Conservation (phyloP, 2,888 invertebrate species). For the Enchytraeus crypticus region DNA sequence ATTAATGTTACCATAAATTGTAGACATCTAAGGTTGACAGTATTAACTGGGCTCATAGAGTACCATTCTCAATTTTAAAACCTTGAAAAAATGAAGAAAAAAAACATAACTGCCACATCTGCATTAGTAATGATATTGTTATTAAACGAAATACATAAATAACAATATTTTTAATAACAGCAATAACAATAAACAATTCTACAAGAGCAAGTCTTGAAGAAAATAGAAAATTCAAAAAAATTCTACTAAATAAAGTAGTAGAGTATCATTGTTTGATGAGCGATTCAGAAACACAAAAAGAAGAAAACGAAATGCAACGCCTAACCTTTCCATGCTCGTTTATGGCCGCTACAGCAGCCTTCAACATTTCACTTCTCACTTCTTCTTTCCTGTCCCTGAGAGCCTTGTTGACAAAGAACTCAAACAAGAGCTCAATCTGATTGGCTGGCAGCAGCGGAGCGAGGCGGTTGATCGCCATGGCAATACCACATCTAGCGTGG, state of each 20-base stretch:
- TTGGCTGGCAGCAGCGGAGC: conserved; percentile 64
- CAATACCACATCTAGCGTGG: conserved; percentile 80
- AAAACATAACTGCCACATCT: too few species aligned
- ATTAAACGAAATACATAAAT: too few species aligned
- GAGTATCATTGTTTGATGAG: background rate
- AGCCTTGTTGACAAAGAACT: conserved; percentile 53
- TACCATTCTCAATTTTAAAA: too few species aligned
- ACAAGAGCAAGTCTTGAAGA: background rate
- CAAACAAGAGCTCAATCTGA: conserved; percentile 56
- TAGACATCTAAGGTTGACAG: too few species aligned
- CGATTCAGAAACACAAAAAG: background rate
- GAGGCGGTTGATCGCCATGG: conserved; percentile 68
- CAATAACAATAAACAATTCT: too few species aligned
- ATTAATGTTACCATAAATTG: too few species aligned
- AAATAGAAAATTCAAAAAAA: background rate
- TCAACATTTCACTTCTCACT: conserved; percentile 81
- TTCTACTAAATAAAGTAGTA: background rate
- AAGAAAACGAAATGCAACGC: too few species aligned
- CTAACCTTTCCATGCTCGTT: conserved; percentile 80
- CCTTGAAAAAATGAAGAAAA: too few species aligned
- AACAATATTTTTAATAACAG: too few species aligned
- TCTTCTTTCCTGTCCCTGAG: conserved; percentile 74
- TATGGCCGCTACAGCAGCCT: conserved; percentile 82
- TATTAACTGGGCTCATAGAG: too few species aligned
- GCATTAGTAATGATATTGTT: too few species aligned